These are phyloP conservation scores for Eolophus roseicapilla DNA, from an alignment of 2,113 vertebrate genomes.

Conservation along the genomic window DNA sequence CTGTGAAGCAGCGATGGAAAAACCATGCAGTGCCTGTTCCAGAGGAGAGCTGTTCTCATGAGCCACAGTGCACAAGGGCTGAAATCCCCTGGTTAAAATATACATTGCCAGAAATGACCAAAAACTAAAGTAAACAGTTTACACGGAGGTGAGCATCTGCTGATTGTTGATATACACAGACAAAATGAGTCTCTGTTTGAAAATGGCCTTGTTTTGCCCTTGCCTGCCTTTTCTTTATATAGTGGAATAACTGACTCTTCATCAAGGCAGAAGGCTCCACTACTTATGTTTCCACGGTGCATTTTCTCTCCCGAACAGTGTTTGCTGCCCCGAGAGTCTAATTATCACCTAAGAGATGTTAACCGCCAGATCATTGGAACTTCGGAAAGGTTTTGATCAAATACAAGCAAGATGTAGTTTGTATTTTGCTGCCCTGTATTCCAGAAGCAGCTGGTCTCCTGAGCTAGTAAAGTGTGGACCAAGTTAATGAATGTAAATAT, in stretches of 20 bases:
- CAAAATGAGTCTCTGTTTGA: neutral
- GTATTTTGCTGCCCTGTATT: constrained; percentile 57
- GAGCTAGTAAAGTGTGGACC: constrained; percentile 49
- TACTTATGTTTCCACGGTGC: neutral
- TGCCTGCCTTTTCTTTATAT: neutral
- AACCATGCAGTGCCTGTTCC: neutral
- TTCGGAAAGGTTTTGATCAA: constrained; percentile 66
- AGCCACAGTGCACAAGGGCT: accelerated
- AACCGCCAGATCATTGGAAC: constrained; percentile 60
- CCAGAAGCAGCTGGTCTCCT: constrained; percentile 59
- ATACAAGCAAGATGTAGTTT: constrained; percentile 59
- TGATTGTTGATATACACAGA: neutral
- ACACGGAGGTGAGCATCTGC: constrained; percentile 16
- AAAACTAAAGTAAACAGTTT: constrained; percentile 22
- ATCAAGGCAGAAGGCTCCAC: neutral
- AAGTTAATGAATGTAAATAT: constrained; percentile 69
- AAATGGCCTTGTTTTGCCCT: neutral
- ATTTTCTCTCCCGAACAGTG: constrained; percentile 55
- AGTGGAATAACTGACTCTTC: neutral
- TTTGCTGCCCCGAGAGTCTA: constrained; percentile 59
- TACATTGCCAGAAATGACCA: neutral
- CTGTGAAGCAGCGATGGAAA: neutral
- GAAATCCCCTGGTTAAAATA: neutral
- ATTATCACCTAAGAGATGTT: constrained; percentile 72
- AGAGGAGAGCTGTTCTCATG: accelerated